Percentiles rank a stretch among this genome's conserved stretches.
Evolutionary conservation across 2,888 invertebrate species (phyloP).

Genomic region (Sphinx pinastri): DNA sequence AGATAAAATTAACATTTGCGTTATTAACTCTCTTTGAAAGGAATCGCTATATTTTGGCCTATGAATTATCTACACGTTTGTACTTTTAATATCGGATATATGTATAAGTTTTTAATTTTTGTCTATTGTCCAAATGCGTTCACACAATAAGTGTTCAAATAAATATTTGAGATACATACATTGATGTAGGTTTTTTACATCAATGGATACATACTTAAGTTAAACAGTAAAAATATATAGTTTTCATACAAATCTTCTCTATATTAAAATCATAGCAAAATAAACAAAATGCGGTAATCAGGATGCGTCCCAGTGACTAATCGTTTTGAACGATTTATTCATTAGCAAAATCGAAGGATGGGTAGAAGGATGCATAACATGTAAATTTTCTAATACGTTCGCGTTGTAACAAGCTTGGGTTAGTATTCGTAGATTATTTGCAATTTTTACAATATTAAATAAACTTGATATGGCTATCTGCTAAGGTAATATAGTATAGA

Average conservation of each 20-base stretch:
- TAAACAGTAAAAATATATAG: neutral
- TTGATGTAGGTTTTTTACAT: too few relatives aligned
- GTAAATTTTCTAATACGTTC: neutral
- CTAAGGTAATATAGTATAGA: constrained; percentile 48
- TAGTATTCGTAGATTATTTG: too few relatives aligned
- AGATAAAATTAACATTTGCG: too few relatives aligned
- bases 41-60: too few relatives aligned
- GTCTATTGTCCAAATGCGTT: neutral
- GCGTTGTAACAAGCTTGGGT: neutral
- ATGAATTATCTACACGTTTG: too few relatives aligned
- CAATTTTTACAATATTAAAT: neutral
- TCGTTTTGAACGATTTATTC: neutral
- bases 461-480: neutral
- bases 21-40: too few relatives aligned
- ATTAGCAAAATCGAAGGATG: neutral
- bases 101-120: too few relatives aligned
- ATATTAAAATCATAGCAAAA: neutral
- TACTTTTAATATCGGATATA: too few relatives aligned
- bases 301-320: constrained; percentile 3
- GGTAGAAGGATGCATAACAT: neutral
- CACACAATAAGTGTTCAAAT: neutral
- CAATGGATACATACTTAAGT: too few relatives aligned
- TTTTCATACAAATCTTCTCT: neutral
- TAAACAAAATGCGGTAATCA: constrained; percentile 9
- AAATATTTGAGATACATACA: too few relatives aligned